Evolutionary conservation across 2,113 vertebrate genomes (phyloP), one percentile per base, ranked within the genome.

Genomic region (Passer montanus): DNA sequence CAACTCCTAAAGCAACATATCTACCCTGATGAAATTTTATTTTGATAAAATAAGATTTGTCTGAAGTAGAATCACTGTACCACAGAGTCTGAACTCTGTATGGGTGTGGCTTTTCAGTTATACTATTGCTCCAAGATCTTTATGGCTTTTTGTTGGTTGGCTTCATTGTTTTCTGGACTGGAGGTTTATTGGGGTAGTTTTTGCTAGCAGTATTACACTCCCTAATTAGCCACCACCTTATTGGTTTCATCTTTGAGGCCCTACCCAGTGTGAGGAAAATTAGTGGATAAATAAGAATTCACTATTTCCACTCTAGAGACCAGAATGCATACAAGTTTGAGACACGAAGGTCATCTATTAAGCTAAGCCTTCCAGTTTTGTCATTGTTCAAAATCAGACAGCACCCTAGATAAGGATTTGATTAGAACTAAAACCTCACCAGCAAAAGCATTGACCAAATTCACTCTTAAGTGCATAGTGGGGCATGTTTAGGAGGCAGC

Each of bases 391-490:
- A 55, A 66, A 55, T 37, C 31, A 69, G 37, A 59, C 8, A 66
- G 37, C 15, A 46, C 4, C 13, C 11, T 30, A 37, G 37, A 69
- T 20, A 69, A 84, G 63, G 11, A 20, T 16, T 30, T 66, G n/a
- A 41, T 86, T 18, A 33, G 37, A 70, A 17, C 37, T 58, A 58
- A 91, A 79, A 56, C 16, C 13, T 90, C 56, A 56, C 7, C 37
- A 73, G 24, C 16, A 56, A 94, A 69, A 37, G 7, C 16, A 46
- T 1, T 49, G 31, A 28, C 15, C 17, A 86, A 67, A 81, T 56
- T 72, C 58, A 35, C 1, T 0, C 47, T 28, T 52, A 70, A 62
- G 9, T 31, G 33, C 18, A 16, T 3, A 0, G 6, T 28, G 41
- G 14, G 6, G 18, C 30, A 9, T 41, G 62, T 83, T 69, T 15